A percentile compares a stretch with the other conserved stretches of the same genome.
Evolutionary conservation across 1,140 invertebrate species (phyloP).

Genomic region (Drosophila ercepeae): DNA sequence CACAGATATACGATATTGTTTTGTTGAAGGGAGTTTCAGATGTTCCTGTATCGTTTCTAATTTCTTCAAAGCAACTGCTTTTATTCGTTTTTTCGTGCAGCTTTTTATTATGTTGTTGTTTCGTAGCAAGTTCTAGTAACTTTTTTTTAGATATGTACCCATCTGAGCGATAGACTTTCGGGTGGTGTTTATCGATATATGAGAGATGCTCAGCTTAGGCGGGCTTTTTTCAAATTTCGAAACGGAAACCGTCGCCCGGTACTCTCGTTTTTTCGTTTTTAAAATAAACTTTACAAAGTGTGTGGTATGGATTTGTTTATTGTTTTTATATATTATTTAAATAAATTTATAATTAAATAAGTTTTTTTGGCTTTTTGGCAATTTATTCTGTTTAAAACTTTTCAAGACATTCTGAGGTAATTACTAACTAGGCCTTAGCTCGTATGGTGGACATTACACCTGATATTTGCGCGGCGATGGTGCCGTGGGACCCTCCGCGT

Average conservation of each 20-base stretch:
- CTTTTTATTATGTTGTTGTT: conserved; percentile 14
- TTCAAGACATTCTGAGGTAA: neutral
- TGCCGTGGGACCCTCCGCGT: neutral
- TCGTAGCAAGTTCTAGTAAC: conserved; percentile 35
- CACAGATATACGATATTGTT: neutral
- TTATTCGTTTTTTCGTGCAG: neutral
- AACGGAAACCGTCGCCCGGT: no score
- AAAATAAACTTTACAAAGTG: no score
- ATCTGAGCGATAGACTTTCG: neutral
- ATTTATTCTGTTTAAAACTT: no score
- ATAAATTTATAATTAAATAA: no score
- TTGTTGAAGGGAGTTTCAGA: neutral
- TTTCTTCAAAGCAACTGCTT: neutral
- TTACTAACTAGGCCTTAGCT: conserved; percentile 8
- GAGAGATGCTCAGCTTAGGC: neutral
- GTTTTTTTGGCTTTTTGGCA: no score
- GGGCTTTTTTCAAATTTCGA: no score
- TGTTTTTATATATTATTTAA: no score
- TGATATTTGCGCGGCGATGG: conserved; percentile 49
- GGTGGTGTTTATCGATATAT: neutral
- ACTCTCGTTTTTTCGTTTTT: no score
- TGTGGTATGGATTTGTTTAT: no score
- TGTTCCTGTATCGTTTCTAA: neutral
- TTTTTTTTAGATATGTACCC: neutral
- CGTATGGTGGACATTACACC: conserved; percentile 15